Percentiles rank a stretch among this genome's conserved stretches.
These are phyloP conservation scores for Nipponia nippon DNA, from an alignment of 2,113 vertebrate genomes.

Conservation along the genomic window DNA sequence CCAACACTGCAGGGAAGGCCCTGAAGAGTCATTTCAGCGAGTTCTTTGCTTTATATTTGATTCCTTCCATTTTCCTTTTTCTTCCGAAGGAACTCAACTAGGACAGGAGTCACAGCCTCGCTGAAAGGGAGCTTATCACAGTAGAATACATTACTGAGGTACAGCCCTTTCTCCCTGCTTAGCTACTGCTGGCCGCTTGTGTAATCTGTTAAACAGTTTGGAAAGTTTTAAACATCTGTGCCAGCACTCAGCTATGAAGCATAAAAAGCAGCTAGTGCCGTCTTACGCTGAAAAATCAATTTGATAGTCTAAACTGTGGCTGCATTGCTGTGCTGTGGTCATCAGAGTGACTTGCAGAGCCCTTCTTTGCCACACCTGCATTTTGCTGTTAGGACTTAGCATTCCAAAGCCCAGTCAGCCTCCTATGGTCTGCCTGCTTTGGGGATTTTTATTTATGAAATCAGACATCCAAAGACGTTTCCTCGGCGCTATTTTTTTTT, in stretches of 20 bases:
- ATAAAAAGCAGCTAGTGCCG: background rate
- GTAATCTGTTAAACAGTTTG: slow-evolving; percentile 25
- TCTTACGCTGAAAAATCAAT: background rate
- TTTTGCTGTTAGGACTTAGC: background rate
- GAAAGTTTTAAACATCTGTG: slow-evolving; percentile 1
- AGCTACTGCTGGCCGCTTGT: background rate
- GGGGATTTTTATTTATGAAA: background rate
- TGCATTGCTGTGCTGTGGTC: background rate
- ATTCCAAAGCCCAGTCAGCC: background rate
- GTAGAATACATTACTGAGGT: slow-evolving; percentile 24
- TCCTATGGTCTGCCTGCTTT: background rate
- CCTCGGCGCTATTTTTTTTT: background rate
- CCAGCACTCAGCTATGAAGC: background rate
- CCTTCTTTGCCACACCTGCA: background rate
- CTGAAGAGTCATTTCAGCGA: background rate
- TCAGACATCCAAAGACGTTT: background rate
- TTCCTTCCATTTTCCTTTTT: slow-evolving; percentile 31
- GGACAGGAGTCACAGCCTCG: slow-evolving; percentile 5
- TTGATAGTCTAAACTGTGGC: background rate
- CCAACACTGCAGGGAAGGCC: background rate
- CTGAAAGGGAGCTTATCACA: slow-evolving; percentile 31
- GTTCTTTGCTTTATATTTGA: slow-evolving; percentile 15
- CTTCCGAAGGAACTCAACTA: background rate
- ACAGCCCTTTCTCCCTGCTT: background rate
- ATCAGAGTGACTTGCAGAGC: background rate